Percentiles rank a stretch among this genome's conserved stretches.
Conservation (phyloP, 2,888 invertebrate species). For the Apomyelois bistriatella region DNA sequence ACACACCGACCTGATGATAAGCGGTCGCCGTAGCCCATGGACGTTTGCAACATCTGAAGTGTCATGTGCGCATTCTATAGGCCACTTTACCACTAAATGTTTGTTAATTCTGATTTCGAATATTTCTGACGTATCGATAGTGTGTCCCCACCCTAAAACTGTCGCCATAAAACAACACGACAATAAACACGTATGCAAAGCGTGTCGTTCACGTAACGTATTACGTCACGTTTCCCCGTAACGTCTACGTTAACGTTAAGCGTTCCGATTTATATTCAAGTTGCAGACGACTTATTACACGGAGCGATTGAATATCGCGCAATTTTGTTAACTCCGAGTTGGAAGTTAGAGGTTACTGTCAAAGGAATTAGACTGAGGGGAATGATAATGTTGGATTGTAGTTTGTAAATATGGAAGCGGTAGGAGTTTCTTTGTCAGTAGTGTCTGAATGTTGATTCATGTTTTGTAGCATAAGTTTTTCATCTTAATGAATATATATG, state of each 20-base stretch:
- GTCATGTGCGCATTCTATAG: too few relatives aligned
- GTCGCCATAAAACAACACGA: neutral
- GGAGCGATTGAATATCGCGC: constrained; percentile 19
- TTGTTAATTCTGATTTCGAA: too few relatives aligned
- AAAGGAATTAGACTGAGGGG: constrained; percentile 1
- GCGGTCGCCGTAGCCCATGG: too few relatives aligned
- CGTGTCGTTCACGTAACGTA: constrained; percentile 14
- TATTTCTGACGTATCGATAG: too few relatives aligned
- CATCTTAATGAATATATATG: too few relatives aligned
- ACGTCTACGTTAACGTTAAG: constrained; percentile 25
- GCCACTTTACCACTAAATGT: too few relatives aligned
- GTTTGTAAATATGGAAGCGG: neutral
- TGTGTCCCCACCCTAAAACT: too few relatives aligned
- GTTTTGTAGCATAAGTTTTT: too few relatives aligned
- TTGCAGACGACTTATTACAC: constrained; percentile 18
- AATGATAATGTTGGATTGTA: neutral
- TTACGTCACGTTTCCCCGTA: constrained; percentile 19
- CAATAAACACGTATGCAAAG: constrained; percentile 13
- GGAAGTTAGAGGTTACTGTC: constrained; percentile 6
- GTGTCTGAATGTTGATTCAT: too few relatives aligned
- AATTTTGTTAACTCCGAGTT: constrained; percentile 8
- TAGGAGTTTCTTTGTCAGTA: neutral
- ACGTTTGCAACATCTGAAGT: too few relatives aligned
- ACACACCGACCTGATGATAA: too few relatives aligned
- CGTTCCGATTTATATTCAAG: constrained; percentile 19